A percentile compares a stretch with the other conserved stretches of the same genome.
phyloP scores from a whole-genome alignment of 2,888 invertebrate species.

The Oeneis ivallda region DNA sequence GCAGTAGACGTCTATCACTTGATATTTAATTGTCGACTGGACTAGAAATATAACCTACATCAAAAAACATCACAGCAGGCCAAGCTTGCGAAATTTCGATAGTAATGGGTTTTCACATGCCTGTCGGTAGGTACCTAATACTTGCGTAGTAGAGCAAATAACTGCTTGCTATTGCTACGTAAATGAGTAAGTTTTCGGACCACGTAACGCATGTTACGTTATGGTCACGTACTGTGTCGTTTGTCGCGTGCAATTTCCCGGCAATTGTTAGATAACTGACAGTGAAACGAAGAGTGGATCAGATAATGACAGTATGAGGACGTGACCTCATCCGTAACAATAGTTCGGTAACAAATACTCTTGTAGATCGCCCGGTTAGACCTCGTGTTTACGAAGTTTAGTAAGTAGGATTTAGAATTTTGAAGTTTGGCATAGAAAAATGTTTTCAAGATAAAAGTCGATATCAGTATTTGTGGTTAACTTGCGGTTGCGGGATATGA shows the following conservation, averaged over 20 bases:
- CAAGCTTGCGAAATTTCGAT: slow-evolving; percentile 15
- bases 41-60: slow-evolving; percentile 8
- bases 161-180: not conserved
- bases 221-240: slow-evolving; percentile 23
- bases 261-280: slow-evolving; percentile 36
- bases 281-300: slow-evolving; percentile 32
- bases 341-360: not conserved
- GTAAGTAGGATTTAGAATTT: too few relatives aligned
- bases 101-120: slow-evolving; percentile 9
- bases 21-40: not conserved
- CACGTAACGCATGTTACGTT: slow-evolving; percentile 23
- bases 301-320: slow-evolving; percentile 34
- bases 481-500: too few relatives aligned
- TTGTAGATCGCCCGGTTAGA: too few relatives aligned
- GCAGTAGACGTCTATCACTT: too few relatives aligned
- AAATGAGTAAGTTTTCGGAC: slow-evolving; percentile 19
- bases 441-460: too few relatives aligned
- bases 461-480: too few relatives aligned
- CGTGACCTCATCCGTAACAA: slow-evolving; percentile 39
- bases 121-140: slow-evolving; percentile 9
- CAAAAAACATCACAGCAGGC: not conserved
- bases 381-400: too few relatives aligned
- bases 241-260: slow-evolving; percentile 30
- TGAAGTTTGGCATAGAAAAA: too few relatives aligned
- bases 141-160: slow-evolving; percentile 23